Conservation (phyloP, 2,797 vertebrate genomes). For the Psittacula echo region DNA sequence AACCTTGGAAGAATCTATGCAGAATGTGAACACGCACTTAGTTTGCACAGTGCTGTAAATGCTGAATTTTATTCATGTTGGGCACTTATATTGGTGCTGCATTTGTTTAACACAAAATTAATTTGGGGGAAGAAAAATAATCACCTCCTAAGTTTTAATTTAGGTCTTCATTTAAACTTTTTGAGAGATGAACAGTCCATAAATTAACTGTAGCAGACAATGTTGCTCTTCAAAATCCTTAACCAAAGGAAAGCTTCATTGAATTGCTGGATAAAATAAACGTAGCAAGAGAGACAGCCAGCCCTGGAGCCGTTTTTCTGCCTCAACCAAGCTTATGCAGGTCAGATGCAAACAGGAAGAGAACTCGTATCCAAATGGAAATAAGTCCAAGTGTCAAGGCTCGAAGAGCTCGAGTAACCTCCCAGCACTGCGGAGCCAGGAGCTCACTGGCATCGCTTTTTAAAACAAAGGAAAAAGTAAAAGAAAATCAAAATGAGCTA, state of each 20-base stretch:
- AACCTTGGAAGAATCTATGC: constrained; percentile 27
- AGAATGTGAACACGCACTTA: not conserved
- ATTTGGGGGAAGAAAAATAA: not conserved
- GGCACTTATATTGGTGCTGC: not conserved
- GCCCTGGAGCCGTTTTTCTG: not conserved
- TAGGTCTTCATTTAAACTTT: not conserved
- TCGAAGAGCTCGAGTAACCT: not conserved
- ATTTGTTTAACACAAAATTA: not conserved
- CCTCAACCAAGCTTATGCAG: not conserved
- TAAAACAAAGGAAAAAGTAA: not conserved
- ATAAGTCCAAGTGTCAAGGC: not conserved
- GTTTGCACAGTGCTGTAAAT: not conserved
- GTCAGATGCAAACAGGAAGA: not conserved
- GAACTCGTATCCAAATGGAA: not conserved
- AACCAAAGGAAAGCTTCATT: not conserved
- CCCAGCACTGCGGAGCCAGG: not conserved
- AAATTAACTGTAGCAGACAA: not conserved
- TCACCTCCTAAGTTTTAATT: not conserved
- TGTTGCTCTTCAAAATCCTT: not conserved
- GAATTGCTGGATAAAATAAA: not conserved
- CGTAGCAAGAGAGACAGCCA: not conserved
- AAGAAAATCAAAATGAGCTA: not conserved
- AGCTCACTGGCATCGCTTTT: not conserved
- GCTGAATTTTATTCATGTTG: not conserved
- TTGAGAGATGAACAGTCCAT: not conserved